These are phyloP conservation scores for Bothrops jararaca DNA, from an alignment of 2,113 vertebrate species.

Conservation along the genomic window DNA sequence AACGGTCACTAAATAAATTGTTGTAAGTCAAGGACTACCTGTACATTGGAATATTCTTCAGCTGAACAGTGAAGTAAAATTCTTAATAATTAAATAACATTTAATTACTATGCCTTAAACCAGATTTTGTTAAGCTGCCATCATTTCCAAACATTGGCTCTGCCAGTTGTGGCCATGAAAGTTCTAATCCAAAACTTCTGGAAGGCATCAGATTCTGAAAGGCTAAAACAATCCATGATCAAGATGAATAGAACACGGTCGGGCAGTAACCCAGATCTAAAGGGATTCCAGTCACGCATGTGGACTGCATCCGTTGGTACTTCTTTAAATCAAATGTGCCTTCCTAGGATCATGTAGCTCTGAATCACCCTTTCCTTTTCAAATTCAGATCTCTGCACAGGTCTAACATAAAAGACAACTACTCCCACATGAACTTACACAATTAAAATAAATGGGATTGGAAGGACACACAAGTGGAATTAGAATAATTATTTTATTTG, in stretches of 20 bases:
- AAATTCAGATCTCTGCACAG: background rate
- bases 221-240: background rate
- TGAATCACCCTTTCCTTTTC: background rate
- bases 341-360: background rate
- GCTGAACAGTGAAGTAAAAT: background rate
- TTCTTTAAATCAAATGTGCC: background rate
- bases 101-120: background rate
- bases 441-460: background rate
- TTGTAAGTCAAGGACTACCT: background rate
- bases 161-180: background rate
- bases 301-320: background rate
- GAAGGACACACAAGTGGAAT: background rate
- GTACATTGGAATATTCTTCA: background rate
- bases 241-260: background rate
- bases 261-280: background rate
- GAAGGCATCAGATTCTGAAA: background rate
- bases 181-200: background rate
- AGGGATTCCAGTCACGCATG: background rate
- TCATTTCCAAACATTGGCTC: background rate
- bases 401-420: background rate
- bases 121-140: background rate
- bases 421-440: background rate
- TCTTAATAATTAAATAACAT: background rate
- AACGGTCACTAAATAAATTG: background rate
- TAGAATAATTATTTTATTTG: background rate